These are phyloP conservation scores for Diuraphis noxia DNA, from an alignment of 1,140 invertebrate species.

Conservation along the genomic window DNA sequence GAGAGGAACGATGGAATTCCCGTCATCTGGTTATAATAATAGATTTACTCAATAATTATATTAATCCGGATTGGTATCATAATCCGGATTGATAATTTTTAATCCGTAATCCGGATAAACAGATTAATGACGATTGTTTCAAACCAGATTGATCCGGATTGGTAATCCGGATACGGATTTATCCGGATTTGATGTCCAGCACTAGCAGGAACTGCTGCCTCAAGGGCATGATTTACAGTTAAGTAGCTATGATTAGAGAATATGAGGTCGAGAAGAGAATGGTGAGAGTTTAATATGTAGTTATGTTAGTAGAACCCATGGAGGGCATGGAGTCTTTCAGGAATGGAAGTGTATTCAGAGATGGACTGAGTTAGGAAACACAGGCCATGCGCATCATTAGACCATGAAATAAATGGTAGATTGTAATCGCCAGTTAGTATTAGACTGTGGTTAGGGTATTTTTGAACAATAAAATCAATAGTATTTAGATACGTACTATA, in stretches of 20 bases:
- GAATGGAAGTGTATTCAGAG: neutral
- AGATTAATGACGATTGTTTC: neutral
- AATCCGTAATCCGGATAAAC: no score
- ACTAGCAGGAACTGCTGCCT: neutral
- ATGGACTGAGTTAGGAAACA: neutral
- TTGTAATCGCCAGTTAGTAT: no score
- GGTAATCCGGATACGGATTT: neutral
- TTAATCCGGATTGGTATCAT: neutral
- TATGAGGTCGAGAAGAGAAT: neutral
- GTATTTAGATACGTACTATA: neutral
- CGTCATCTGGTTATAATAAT: no score
- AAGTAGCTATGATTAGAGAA: neutral
- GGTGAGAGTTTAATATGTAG: conserved; percentile 13
- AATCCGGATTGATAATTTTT: neutral
- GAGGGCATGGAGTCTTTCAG: neutral
- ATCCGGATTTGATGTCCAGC: neutral
- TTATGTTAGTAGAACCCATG: neutral
- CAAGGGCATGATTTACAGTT: neutral
- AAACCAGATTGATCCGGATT: neutral
- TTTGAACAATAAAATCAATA: neutral
- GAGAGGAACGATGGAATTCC: no score
- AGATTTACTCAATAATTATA: no score
- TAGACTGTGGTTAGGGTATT: neutral
- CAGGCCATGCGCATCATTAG: neutral
- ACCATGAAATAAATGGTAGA: no score